Conservation (phyloP, 1,140 invertebrate genomes). For the Drosophila persimilis region DNA sequence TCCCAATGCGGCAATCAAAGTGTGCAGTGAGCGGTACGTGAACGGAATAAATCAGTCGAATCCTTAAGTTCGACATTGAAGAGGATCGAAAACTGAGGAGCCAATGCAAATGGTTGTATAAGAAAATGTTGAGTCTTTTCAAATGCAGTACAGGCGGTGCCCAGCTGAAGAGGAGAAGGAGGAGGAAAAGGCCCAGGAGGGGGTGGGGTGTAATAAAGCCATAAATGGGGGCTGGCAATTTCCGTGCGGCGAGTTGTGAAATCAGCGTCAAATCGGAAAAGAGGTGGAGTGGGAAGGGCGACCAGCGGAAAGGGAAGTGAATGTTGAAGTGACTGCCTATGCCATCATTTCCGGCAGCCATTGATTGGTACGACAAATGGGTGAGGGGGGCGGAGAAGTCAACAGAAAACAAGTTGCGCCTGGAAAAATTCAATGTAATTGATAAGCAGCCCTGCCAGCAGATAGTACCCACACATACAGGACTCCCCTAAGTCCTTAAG, state of each 20-base stretch:
- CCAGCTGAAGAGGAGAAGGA: neutral
- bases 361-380: slow-evolving; percentile 34
- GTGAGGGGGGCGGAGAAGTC: neutral
- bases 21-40: slow-evolving; percentile 48
- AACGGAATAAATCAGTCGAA: slow-evolving; percentile 48
- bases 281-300: neutral
- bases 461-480: slow-evolving; percentile 13
- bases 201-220: slow-evolving; percentile 18
- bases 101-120: slow-evolving; percentile 18
- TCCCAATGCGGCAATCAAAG: slow-evolving; percentile 52
- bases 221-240: slow-evolving; percentile 53
- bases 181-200: neutral
- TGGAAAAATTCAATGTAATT: slow-evolving; percentile 50
- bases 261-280: slow-evolving; percentile 39
- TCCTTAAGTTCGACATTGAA: slow-evolving; percentile 14
- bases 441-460: slow-evolving; percentile 41
- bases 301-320: slow-evolving; percentile 12
- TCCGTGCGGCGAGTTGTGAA: slow-evolving; percentile 53
- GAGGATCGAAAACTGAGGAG: slow-evolving; percentile 6
- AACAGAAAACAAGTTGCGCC: slow-evolving; percentile 19
- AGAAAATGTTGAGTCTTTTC: slow-evolving; percentile 34
- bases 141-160: slow-evolving; percentile 25
- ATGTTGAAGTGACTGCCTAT: slow-evolving; percentile 38
- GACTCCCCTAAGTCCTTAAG: slow-evolving; percentile 15
- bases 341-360: slow-evolving; percentile 55